Percentiles rank a stretch among this genome's conserved stretches.
Evolutionary conservation across 2,888 invertebrate species (phyloP).

Genomic region (Sminthurinus aureus): DNA sequence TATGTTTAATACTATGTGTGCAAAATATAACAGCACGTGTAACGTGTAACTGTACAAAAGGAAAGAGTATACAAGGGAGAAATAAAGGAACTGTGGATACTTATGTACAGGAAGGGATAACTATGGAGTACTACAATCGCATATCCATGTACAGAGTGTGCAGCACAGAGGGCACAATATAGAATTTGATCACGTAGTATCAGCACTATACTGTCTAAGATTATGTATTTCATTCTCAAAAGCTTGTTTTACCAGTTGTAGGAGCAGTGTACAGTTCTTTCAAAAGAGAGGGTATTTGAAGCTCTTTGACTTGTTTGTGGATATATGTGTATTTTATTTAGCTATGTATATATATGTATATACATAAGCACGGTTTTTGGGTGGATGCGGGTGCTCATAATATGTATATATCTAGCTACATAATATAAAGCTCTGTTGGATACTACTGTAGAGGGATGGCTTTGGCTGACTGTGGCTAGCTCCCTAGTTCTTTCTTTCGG

Average conservation of each 20-base stretch:
- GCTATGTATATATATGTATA: too few species aligned
- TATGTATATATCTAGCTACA: neutral
- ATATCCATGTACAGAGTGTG: neutral
- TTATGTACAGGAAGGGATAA: too few species aligned
- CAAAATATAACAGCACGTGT: too few species aligned
- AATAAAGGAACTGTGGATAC: too few species aligned
- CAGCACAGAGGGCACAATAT: neutral
- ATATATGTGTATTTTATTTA: too few species aligned
- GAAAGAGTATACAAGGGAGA: too few species aligned
- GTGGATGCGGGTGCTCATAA: neutral
- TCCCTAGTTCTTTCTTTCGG: too few species aligned
- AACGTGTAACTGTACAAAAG: too few species aligned
- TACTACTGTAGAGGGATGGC: neutral
- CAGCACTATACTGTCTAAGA: neutral
- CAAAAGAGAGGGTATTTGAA: neutral
- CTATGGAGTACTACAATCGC: too few species aligned
- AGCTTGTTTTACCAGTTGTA: neutral
- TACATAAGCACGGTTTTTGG: neutral
- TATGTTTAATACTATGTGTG: too few species aligned
- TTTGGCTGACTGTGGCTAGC: neutral
- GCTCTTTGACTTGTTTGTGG: neutral
- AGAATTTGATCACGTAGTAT: neutral
- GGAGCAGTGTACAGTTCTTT: neutral
- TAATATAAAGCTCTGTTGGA: too few species aligned
- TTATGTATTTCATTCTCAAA: neutral